Evolutionary conservation across 2,797 vertebrate genomes (phyloP).

Genomic region (Microchirus variegatus): DNA sequence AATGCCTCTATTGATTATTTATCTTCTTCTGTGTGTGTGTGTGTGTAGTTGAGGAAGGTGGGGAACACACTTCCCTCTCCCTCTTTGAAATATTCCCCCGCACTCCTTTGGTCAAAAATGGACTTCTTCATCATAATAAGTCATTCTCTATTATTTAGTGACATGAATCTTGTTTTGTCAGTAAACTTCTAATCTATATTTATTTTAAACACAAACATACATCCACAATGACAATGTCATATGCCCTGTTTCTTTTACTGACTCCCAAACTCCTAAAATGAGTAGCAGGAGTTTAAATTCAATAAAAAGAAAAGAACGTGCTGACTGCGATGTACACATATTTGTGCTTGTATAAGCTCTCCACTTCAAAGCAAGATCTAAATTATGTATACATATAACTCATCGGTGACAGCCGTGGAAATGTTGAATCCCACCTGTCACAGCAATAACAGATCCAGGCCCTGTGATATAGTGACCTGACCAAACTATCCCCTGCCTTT

Average conservation of each 20-base stretch:
- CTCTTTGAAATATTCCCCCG: constrained; percentile 53
- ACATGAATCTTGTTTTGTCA: not conserved
- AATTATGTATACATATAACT: no score
- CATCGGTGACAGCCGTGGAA: no score
- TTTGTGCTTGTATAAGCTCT: no score
- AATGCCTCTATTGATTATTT: constrained; percentile 81
- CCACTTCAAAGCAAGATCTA: no score
- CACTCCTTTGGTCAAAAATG: constrained; percentile 25
- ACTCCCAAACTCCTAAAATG: not conserved
- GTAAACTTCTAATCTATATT: not conserved
- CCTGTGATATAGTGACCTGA: no score
- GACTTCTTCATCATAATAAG: not conserved
- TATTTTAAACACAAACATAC: not conserved
- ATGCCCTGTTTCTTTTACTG: no score
- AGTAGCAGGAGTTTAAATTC: no score
- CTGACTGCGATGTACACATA: no score
- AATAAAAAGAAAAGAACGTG: no score
- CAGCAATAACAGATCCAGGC: no score
- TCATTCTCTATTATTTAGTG: not conserved
- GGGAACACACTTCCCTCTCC: constrained; percentile 13
- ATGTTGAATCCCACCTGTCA: no score
- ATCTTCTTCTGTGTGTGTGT: constrained; percentile 43
- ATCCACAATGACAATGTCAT: not conserved
- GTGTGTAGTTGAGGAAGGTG: constrained; percentile 31
- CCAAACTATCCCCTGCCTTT: no score